Base-by-base conservation (phyloP, 2,113 vertebrate genomes). In the Bubo blakistoni region DNA sequence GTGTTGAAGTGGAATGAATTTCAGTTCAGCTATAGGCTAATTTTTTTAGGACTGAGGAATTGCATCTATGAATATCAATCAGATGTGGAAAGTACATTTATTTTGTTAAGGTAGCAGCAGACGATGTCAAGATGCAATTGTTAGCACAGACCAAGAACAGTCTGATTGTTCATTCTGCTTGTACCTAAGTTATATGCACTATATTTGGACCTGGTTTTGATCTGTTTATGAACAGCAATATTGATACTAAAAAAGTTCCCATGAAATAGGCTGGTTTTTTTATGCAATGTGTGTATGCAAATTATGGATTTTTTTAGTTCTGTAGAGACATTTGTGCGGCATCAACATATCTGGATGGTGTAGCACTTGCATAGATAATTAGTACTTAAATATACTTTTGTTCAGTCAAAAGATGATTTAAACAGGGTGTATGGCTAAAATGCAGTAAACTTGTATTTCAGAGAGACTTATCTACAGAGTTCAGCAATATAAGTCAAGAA, bases 401-500 rank as follows among this genome's bases (percentile, higher is more conserved):
- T 86, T 95, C 19, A 61, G 17, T 88, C 44, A 70, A 46, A 91
- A 63, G 29, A 46, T n/a, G 6, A 34, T 57, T 69, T 88, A 74
- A 83, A 51, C 27, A 63, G 47, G 4, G 2, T 52, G 0, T 32
- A 18, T 62, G 58, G 16, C 66, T 96, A 90, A 90, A 54, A 71
- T 57, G 9, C 9, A 63, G 27, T 55, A 49, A 81, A 94, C 91
- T 77, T 93, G 10, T 90, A 51, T 98, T 98, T 66, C 96, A 98
- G 98, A 96, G 67, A 88, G 97, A 97, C 61, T 80, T 96, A 16
- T 27, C 54, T 78, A 11, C 80, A 74, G 94, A 96, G 5, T 84
- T 92, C 51, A 96, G 86, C 86, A 67, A 34, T 59, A 10, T 81
- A 46, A 94, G 26, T 80, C 96, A 95, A 85, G 96, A 98, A 61